These are phyloP conservation scores for Knipowitschia caucasica DNA, from an alignment of 2,797 vertebrate species.

Conservation along the genomic window DNA sequence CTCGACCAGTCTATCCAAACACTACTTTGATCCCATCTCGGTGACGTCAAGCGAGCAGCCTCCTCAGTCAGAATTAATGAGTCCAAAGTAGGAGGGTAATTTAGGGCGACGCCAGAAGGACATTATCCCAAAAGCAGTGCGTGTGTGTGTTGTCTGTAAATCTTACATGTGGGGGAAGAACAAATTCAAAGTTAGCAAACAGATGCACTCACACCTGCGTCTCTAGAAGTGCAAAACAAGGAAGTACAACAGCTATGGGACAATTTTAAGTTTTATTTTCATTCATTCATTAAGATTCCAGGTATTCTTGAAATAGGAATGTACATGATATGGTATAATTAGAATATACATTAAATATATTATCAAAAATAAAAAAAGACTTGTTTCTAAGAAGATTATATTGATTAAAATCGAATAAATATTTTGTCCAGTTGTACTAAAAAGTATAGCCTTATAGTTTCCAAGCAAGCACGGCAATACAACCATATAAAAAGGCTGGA, in stretches of 20 bases:
- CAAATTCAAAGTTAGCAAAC: constrained; percentile 48
- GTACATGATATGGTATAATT: too few species aligned
- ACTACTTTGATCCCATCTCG: constrained; percentile 32
- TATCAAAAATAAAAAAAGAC: too few species aligned
- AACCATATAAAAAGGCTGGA: too few species aligned
- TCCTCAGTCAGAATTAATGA: constrained; percentile 36
- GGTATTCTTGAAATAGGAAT: too few species aligned
- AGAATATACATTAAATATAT: too few species aligned
- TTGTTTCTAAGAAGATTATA: too few species aligned
- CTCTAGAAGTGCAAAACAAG: constrained; percentile 19
- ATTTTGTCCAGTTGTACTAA: too few species aligned
- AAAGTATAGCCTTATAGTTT: too few species aligned
- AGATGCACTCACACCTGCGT: constrained; percentile 37
- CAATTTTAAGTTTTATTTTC: background rate
- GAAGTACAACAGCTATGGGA: background rate
- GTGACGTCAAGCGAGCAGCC: constrained; percentile 27
- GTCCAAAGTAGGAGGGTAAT: constrained; percentile 22
- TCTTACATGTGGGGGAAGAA: constrained; percentile 27
- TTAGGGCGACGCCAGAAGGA: constrained; percentile 16
- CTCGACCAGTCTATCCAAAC: constrained; percentile 34
- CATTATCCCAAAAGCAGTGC: constrained; percentile 25
- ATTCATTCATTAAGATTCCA: too few species aligned
- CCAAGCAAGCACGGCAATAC: too few species aligned
- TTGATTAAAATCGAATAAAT: too few species aligned
- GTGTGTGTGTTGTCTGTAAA: constrained; percentile 50